Percentiles rank a stretch among this genome's conserved stretches.
These are phyloP conservation scores for Hydrozoanthus tunicans DNA, from an alignment of 64 coral and sea anemone species.

Conservation along the genomic window DNA sequence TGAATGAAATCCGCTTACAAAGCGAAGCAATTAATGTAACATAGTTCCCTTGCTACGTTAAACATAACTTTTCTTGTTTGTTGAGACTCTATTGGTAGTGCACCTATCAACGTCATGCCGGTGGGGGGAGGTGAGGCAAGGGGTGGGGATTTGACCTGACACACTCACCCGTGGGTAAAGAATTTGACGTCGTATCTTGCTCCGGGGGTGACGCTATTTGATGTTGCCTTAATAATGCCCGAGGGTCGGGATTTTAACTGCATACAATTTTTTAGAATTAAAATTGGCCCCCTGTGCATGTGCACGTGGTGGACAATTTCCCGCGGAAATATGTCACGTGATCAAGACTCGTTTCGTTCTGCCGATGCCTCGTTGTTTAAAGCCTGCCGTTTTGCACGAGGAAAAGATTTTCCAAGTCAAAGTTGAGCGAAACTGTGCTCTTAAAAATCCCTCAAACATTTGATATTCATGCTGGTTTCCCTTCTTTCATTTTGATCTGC, in stretches of 20 bases:
- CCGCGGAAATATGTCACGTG: not conserved
- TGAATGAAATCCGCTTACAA: too few species aligned
- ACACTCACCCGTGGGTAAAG: too few species aligned
- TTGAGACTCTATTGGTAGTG: not conserved
- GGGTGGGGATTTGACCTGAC: not conserved
- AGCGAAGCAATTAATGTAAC: too few species aligned
- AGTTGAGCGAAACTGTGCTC: constrained; percentile 27
- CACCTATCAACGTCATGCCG: too few species aligned
- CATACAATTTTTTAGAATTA: not conserved
- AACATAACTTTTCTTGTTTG: too few species aligned
- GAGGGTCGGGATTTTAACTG: not conserved
- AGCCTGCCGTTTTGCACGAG: not conserved
- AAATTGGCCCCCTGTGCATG: not conserved
- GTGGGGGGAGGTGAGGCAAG: not conserved
- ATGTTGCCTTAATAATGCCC: not conserved
- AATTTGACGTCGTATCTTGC: too few species aligned
- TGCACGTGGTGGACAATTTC: not conserved
- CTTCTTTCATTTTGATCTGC: constrained; percentile 21
- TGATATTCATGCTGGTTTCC: constrained; percentile 38
- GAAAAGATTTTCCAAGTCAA: constrained; percentile 3
- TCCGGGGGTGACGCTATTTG: not conserved
- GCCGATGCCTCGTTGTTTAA: not conserved
- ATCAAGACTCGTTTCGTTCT: not conserved
- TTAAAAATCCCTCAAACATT: constrained; percentile 25
- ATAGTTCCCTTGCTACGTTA: too few species aligned